Percentiles rank a stretch among this genome's conserved stretches.
phyloP scores from a whole-genome alignment of 2,797 vertebrate genomes.

The Hippopotamyrus pictus region DNA sequence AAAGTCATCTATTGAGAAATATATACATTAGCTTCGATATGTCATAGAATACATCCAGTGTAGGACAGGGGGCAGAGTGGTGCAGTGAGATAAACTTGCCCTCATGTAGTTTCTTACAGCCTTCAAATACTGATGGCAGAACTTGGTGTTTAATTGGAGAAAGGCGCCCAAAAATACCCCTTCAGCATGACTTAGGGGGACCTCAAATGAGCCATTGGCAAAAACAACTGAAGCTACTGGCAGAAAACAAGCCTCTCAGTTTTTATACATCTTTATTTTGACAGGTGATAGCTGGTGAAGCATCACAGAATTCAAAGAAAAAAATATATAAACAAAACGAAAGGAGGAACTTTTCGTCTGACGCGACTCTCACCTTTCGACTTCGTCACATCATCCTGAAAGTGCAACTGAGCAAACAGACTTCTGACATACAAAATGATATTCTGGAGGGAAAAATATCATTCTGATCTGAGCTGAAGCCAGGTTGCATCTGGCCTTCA shows the following conservation, averaged over 20 bases:
- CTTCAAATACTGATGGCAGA: not conserved
- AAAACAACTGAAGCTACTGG: not conserved
- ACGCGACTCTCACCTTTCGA: not conserved
- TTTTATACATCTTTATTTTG: not conserved
- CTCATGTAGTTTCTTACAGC: not conserved
- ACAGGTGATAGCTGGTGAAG: not conserved
- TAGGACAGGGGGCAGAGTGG: not conserved
- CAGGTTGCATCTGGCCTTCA: not conserved
- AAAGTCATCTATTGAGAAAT: not conserved
- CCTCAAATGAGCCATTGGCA: not conserved
- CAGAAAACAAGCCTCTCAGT: not conserved
- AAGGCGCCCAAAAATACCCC: not conserved
- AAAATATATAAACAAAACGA: not conserved
- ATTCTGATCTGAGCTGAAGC: not conserved
- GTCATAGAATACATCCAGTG: not conserved
- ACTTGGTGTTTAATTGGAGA: not conserved
- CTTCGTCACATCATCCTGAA: not conserved
- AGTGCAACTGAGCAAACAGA: not conserved
- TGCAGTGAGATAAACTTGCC: not conserved
- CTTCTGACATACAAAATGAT: not conserved
- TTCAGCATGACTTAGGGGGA: not conserved
- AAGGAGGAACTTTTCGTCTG: not conserved
- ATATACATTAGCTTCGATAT: not conserved
- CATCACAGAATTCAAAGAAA: not conserved
- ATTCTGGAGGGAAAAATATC: not conserved